Evolutionary conservation across 2,888 invertebrate genomes (phyloP), one percentile per base, ranked within the genome.

Genomic region (Pinctada fucata): DNA sequence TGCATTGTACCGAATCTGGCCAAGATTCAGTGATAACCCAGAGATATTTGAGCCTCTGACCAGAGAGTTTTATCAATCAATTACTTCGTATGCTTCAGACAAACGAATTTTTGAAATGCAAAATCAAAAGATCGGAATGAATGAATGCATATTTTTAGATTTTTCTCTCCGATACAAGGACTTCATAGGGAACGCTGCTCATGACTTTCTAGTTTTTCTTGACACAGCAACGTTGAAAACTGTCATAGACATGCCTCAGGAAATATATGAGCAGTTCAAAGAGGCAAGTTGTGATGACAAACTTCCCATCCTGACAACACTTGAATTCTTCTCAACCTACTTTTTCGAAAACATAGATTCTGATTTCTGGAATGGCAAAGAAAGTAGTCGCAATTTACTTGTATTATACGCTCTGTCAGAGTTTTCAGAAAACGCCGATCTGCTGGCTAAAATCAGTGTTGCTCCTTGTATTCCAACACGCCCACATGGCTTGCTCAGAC

Each of bases 141-240:
- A 63, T 3, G 45, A 80, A 10, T 84, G 81, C 16, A 13, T 77
- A 10, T 83, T 85, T 64, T 48, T 85, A 3, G 82, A 81, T n/a
- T 49, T 45, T 16, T 3, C 10, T 31, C 58, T 78, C 5, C 58
- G 69, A 65, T 13, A 48, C 66, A 47, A 51, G 3, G 6, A 47
- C n/a, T 2, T 13, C 2, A 3, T 47, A 31, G 78, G 74, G 3
- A 45, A 70, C 4, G 31, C 50, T 13, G 74, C 52, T 63, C 63
- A 78, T 6, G 64, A 65, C 16, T 50, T 76, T 4, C 5, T 6
- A 8, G 16, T 64, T 8, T 76, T 72, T 63, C 31, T 31, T 31
- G 13, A 77, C 52, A 10, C 47, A 3, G 47, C n/a, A 6, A 5
- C 13, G 8, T 49, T 10, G 47, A 45, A 13, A 10, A 31, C 31